phyloP scores from a whole-genome alignment of 2,888 invertebrate genomes.

The Nephrotoma flavescens region DNA sequence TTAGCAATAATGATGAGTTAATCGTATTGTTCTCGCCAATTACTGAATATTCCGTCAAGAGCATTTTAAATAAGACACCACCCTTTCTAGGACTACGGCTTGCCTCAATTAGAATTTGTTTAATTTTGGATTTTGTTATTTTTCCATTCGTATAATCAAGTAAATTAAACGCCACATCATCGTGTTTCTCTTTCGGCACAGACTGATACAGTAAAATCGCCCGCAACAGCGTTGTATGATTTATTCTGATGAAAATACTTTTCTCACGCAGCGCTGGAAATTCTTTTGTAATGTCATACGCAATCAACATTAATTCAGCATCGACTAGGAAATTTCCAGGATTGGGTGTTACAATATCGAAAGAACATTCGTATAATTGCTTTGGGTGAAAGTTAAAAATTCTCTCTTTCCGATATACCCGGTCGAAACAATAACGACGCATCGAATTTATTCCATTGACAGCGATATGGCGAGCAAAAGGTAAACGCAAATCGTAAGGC shows the following conservation, averaged over 20 bases:
- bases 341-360: constrained; percentile 67
- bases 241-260: constrained; percentile 48
- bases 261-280: constrained; percentile 42
- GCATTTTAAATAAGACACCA: neutral
- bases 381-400: constrained; percentile 62
- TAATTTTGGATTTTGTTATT: neutral
- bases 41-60: neutral
- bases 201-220: constrained; percentile 59
- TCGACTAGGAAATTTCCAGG: constrained; percentile 56
- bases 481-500: constrained; percentile 60
- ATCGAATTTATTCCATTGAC: constrained; percentile 53
- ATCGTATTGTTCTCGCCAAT: neutral
- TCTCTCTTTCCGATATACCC: constrained; percentile 61
- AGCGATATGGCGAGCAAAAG: constrained; percentile 61
- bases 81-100: neutral
- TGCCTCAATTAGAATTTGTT: neutral
- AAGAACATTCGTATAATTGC: constrained; percentile 72
- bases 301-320: constrained; percentile 61
- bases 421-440: constrained; percentile 64
- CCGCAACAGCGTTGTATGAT: constrained; percentile 53
- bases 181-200: constrained; percentile 45
- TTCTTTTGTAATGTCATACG: constrained; percentile 49
- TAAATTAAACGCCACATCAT: neutral
- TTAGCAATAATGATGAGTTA: constrained; percentile 15
- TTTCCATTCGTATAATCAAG: neutral